Base-by-base conservation (phyloP, 2,797 vertebrate species). In the Cheirogaleus major region DNA sequence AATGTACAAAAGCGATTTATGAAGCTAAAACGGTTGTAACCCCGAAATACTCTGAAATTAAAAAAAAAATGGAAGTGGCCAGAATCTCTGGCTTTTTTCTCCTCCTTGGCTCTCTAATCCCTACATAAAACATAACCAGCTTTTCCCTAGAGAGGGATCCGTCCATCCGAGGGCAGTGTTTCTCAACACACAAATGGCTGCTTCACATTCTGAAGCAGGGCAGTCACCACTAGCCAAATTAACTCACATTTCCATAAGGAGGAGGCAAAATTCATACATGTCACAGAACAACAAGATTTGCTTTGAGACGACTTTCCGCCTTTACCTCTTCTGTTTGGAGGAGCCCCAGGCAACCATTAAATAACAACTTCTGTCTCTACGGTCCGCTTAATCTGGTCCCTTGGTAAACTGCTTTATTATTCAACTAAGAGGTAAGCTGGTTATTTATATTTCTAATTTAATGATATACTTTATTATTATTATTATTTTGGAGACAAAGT, bases 361-460 rank as follows among this genome's bases (percentile, higher is more conserved):
- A 70, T 59, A 59, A 57, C 30, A 90, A 61, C 9, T 65, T 43
- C 17, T 88, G 20, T 85, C 11, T 76, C 7, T 27, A 13, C 20
- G 17, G 43, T 35, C 22, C 18, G 52, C 30, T 50, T 27, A 89
- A 13, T 23, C 11, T 22, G 11, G 7, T 70, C 13, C 18, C 70
- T 63, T 95, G 48, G 69, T 86, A 85, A 80, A 4, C 23, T 89
- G 7, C 35, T 10, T 79, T 82, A 57, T 43, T 89, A 23, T 63
- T 63, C 75, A 82, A 65, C 52, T 45, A 61, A 93, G 38, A 63
- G 25, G 10, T 67, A 79, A 93, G 32, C 9, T 48, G 38, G 55
- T 61, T 59, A 59, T 30, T 94, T 38, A 32, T 27, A 14, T 41
- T 92, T 89, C 50, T 83, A 59, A 59, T 69, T 78, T 50, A 95